These are phyloP conservation scores for Brachypodius melanocephalos DNA, from an alignment of 2,113 vertebrate species.

Conservation along the genomic window DNA sequence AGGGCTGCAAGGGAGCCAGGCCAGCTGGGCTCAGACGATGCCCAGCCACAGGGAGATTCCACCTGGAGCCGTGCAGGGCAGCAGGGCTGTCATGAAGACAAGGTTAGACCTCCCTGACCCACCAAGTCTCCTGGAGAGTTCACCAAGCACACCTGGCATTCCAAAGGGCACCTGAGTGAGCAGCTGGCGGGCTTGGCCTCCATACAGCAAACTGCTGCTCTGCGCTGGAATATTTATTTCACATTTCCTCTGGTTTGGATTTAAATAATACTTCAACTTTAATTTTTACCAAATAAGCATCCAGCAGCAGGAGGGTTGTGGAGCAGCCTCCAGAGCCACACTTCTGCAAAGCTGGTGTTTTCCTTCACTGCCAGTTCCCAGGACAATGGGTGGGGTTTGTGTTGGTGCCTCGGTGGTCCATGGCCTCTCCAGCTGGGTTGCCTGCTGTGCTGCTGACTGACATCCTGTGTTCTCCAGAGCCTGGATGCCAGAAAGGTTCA, in stretches of 20 bases:
- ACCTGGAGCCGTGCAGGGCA: background rate
- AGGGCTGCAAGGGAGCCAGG: background rate
- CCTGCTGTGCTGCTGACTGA: background rate
- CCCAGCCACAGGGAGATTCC: background rate
- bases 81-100: background rate
- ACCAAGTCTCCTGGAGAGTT: background rate
- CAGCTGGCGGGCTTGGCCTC: background rate
- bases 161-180: background rate
- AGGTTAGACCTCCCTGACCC: background rate
- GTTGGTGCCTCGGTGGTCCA: background rate
- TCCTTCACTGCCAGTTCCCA: background rate
- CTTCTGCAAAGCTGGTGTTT: background rate
- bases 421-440: background rate
- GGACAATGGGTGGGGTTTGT: background rate
- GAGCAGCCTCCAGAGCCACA: background rate
- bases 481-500: background rate
- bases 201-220: conserved; percentile 23
- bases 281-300: background rate
- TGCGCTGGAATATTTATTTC: conserved; percentile 38
- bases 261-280: conserved; percentile 28
- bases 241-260: background rate
- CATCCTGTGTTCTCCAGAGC: background rate
- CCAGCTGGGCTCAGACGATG: background rate
- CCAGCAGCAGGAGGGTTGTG: background rate
- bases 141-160: background rate